Evolutionary conservation across 2,797 vertebrate species (phyloP).

Genomic region (Siniperca scherzeri): DNA sequence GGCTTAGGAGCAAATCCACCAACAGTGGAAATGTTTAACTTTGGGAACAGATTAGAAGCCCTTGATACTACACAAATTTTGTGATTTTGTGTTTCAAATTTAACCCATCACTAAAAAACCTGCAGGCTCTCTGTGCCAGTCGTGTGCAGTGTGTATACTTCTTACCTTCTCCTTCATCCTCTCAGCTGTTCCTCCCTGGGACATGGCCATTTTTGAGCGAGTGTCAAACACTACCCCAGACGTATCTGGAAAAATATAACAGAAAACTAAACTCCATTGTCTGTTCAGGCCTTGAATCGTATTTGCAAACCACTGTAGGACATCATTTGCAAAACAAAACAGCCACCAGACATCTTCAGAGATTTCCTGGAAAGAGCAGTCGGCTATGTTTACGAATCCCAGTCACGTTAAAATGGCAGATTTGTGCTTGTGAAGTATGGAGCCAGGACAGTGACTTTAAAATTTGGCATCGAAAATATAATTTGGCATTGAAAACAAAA

Average conservation of each 20-base stretch:
- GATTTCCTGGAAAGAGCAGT: conserved; percentile 34
- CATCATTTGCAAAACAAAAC: conserved; percentile 84
- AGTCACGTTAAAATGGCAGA: neutral
- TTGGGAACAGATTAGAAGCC: conserved; percentile 6
- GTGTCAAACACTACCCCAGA: conserved; percentile 96
- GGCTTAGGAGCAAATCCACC: neutral
- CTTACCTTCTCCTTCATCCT: conserved; percentile 98
- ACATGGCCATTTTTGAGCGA: conserved; percentile 95
- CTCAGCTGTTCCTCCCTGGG: conserved; percentile 94
- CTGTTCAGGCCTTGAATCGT: neutral
- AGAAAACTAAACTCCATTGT: conserved; percentile 13
- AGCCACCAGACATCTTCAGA: conserved; percentile 17
- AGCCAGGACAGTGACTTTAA: too few relatives aligned
- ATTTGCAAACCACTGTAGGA: conserved; percentile 70
- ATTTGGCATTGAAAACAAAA: too few relatives aligned
- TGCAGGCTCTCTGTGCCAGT: neutral
- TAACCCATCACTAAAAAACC: neutral
- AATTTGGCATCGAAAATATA: too few relatives aligned
- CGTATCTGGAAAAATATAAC: conserved; percentile 82
- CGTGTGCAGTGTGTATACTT: neutral
- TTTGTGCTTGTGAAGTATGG: neutral
- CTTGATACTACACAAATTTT: neutral
- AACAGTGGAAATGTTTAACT: conserved; percentile 20
- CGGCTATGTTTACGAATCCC: neutral
- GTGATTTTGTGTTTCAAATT: conserved; percentile 4